phyloP scores from a whole-genome alignment of 1,140 invertebrate genomes.

The Cotesia vestalis region DNA sequence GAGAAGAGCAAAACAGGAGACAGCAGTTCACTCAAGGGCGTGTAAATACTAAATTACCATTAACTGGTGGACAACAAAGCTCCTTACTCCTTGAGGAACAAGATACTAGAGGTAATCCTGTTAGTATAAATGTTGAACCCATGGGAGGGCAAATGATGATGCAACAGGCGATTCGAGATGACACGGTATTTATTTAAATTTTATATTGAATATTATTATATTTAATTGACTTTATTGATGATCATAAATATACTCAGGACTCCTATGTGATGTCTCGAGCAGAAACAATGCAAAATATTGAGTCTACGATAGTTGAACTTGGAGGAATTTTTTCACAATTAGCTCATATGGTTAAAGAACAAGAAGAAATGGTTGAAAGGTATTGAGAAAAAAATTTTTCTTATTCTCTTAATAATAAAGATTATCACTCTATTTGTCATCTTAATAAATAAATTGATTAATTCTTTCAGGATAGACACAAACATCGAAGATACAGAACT shows the following conservation, averaged over 20 bases:
- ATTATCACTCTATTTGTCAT: background rate
- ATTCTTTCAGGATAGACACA: constrained; percentile 85
- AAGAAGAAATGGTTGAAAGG: constrained; percentile 97
- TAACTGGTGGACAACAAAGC: constrained; percentile 74
- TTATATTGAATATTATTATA: no score
- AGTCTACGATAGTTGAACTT: constrained; percentile 98
- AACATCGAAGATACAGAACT: constrained; percentile 96
- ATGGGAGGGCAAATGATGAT: constrained; percentile 63
- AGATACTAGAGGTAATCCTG: constrained; percentile 68
- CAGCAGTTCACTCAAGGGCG: constrained; percentile 92
- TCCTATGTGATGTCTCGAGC: constrained; percentile 91
- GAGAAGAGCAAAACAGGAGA: constrained; percentile 90
- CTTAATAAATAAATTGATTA: constrained; percentile 26
- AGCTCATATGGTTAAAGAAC: constrained; percentile 98
- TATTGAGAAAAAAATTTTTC: constrained; percentile 46
- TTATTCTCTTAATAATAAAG: background rate
- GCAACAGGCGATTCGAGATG: constrained; percentile 81
- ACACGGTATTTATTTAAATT: constrained; percentile 66
- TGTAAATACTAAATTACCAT: constrained; percentile 75
- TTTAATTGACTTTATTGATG: constrained; percentile 20
- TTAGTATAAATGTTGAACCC: constrained; percentile 80
- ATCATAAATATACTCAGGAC: constrained; percentile 68
- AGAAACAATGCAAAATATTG: constrained; percentile 99
- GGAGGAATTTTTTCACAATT: constrained; percentile 98
- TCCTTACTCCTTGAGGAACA: constrained; percentile 74